A percentile compares a stretch with the other conserved stretches of the same genome.
These are phyloP conservation scores for Sturnus vulgaris DNA, from an alignment of 2,113 vertebrate genomes.

Conservation along the genomic window DNA sequence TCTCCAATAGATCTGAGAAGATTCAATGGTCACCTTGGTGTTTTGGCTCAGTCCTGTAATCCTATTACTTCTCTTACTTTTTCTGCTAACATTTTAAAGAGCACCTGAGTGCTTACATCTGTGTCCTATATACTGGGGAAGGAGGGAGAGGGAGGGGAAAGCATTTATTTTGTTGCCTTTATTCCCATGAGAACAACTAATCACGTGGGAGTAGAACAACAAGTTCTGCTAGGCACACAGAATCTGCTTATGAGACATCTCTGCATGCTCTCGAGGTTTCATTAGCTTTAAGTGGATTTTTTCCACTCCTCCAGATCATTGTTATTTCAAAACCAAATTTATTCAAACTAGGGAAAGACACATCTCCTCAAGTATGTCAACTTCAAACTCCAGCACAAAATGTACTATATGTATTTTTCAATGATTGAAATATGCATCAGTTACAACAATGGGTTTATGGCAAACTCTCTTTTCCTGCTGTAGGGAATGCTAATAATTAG, in stretches of 20 bases:
- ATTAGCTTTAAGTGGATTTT: constrained; percentile 45
- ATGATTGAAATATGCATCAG: not conserved
- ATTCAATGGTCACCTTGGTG: not conserved
- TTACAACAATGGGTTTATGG: not conserved
- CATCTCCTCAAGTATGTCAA: not conserved
- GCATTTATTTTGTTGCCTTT: constrained; percentile 14
- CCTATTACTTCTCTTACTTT: not conserved
- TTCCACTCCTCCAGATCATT: constrained; percentile 52
- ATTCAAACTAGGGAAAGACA: constrained; percentile 39
- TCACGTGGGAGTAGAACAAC: constrained; percentile 60
- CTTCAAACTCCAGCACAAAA: constrained; percentile 18
- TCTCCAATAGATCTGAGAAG: not conserved
- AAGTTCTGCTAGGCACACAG: constrained; percentile 52
- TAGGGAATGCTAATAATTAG: constrained; percentile 11
- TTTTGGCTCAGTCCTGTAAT: not conserved
- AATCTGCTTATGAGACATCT: constrained; percentile 50
- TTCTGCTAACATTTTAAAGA: not conserved
- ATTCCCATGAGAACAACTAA: constrained; percentile 45
- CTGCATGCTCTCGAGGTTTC: constrained; percentile 58
- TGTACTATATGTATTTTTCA: not conserved
- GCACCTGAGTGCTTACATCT: not conserved
- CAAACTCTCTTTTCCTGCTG: not conserved
- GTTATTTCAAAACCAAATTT: constrained; percentile 59
- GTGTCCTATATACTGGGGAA: not conserved
- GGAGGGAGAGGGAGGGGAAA: not conserved